Evolutionary conservation across 2,888 invertebrate genomes (phyloP).

Genomic region (Pristionchus maxplancki): DNA sequence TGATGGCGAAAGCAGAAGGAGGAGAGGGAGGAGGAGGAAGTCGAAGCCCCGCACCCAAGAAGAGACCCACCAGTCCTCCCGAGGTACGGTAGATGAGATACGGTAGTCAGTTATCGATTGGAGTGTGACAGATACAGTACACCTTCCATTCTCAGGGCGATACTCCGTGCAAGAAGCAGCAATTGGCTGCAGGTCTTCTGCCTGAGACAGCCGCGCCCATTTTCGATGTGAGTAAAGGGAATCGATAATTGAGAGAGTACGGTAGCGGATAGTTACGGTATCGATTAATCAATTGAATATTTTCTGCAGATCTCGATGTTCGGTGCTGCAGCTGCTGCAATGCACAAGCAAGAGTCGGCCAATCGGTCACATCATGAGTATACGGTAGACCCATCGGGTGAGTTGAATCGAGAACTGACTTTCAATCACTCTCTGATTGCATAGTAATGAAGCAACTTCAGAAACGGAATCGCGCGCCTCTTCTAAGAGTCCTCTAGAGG

Average conservation of each 20-base stretch:
- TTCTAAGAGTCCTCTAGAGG: slow-evolving; percentile 19
- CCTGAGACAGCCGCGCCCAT: slow-evolving; percentile 27
- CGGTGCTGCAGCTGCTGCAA: neutral
- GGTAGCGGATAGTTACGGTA: neutral
- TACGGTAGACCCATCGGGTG: slow-evolving; percentile 17
- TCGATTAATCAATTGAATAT: neutral
- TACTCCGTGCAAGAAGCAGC: slow-evolving; percentile 46
- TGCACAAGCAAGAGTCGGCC: neutral
- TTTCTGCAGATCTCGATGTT: slow-evolving; percentile 18
- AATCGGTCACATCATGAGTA: neutral
- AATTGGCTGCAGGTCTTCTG: neutral
- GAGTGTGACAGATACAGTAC: neutral
- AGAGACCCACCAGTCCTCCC: slow-evolving; percentile 46
- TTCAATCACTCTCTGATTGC: neutral
- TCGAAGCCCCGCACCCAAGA: slow-evolving; percentile 7
- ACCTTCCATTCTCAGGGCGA: no score
- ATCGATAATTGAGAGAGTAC: no score
- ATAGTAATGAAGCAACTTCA: neutral
- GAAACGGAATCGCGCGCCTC: slow-evolving; percentile 37
- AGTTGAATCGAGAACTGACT: neutral
- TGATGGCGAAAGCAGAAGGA: slow-evolving; percentile 36
- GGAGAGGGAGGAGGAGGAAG: neutral
- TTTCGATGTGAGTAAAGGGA: slow-evolving; percentile 18
- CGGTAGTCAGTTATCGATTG: no score
- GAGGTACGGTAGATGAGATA: slow-evolving; percentile 45